A percentile compares a stretch with the other conserved stretches of the same genome.
These are phyloP conservation scores for Cynopterus sphinx DNA, from an alignment of 2,797 vertebrate genomes.

Conservation along the genomic window DNA sequence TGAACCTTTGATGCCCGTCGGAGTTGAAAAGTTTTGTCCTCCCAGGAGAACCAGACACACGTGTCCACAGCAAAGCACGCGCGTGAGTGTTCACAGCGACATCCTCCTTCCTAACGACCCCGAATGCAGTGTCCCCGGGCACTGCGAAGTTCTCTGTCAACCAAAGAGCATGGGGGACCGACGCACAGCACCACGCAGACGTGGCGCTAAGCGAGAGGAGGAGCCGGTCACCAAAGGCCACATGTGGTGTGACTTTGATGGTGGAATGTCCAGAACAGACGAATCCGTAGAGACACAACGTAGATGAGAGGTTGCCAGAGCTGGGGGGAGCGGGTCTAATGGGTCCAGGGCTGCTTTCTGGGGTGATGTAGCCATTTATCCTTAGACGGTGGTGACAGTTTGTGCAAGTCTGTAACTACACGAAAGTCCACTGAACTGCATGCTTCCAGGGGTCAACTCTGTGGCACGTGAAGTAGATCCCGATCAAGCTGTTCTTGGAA, in stretches of 20 bases:
- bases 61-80: rapidly evolving
- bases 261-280: not conserved
- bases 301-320: not conserved
- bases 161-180: not conserved
- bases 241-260: not conserved
- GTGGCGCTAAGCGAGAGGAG: rapidly evolving
- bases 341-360: not conserved
- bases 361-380: not conserved
- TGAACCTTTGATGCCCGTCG: too few species aligned
- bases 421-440: not conserved
- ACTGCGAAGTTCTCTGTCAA: not conserved
- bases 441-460: not conserved
- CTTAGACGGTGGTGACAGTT: not conserved
- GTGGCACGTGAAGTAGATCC: not conserved
- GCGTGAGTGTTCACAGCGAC: rapidly evolving
- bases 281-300: not conserved
- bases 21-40: too few species aligned
- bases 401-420: not conserved
- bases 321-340: not conserved
- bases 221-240: not conserved
- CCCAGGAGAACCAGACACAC: too few species aligned
- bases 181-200: rapidly evolving
- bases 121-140: rapidly evolving
- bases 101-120: not conserved
- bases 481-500: not conserved